A percentile compares a stretch with the other conserved stretches of the same genome.
phyloP scores from a whole-genome alignment of 2,888 invertebrate species.

The Syritta pipiens region DNA sequence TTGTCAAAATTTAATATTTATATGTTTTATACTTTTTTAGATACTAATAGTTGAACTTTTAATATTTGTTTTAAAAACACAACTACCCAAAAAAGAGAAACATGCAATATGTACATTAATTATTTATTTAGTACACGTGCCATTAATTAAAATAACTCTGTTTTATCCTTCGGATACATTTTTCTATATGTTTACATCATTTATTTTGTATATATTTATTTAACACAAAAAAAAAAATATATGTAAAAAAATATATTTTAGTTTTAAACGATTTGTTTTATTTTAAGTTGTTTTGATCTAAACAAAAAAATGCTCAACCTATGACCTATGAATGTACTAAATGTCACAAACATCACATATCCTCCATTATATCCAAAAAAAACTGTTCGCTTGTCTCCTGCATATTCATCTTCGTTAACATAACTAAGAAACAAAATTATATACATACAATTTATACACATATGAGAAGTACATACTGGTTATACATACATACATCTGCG shows the following conservation, averaged over 20 bases:
- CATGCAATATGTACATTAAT: slow-evolving; percentile 58
- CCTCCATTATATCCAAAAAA: slow-evolving; percentile 48
- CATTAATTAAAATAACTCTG: slow-evolving; percentile 35
- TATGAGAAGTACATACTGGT: neutral
- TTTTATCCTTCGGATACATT: neutral
- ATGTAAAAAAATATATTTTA: slow-evolving; percentile 2
- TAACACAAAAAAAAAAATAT: neutral
- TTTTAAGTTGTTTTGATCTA: neutral
- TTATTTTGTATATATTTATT: slow-evolving; percentile 39
- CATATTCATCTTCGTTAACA: slow-evolving; percentile 22
- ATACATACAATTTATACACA: neutral
- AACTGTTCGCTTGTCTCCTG: slow-evolving; percentile 33
- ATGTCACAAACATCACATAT: slow-evolving; percentile 54
- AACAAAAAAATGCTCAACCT: slow-evolving; percentile 36
- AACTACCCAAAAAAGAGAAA: slow-evolving; percentile 3
- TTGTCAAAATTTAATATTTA: slow-evolving; percentile 2
- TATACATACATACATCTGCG: slow-evolving; percentile 25
- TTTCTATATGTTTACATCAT: neutral
- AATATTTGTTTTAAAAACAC: slow-evolving; percentile 16
- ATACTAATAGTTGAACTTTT: neutral
- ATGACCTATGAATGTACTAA: slow-evolving; percentile 58
- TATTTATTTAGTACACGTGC: slow-evolving; percentile 53
- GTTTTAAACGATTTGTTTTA: neutral
- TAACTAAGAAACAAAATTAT: neutral
- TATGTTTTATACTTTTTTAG: slow-evolving; percentile 9